Evolutionary conservation across 2,888 invertebrate genomes (phyloP), one percentile per base, ranked within the genome.

Genomic region (Perizoma affinitatum): DNA sequence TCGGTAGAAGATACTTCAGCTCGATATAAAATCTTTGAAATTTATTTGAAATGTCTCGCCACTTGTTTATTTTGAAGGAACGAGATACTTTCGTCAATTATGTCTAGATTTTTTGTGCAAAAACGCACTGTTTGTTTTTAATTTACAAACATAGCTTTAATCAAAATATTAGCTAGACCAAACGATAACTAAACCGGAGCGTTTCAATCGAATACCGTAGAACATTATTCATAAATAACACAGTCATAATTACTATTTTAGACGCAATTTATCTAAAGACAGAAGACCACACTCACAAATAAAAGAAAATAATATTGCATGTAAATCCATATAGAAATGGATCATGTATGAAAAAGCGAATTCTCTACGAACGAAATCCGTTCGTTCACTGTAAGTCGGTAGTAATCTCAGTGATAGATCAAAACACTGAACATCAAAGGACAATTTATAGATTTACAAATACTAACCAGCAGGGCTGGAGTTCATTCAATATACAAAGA

Each of bases 401-500:
- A 69, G 72, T 71, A 76, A 80, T 86, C 79, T 80, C 71, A 75
- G 71, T 76, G 74, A 83, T 73, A 69, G 67, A 80, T 74, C 67
- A 73, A 70, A 73, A 75, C 65, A 72, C 66, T 72, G 62, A 73
- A 76, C 76, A 78, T 84, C 84, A 87, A 86, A 87, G 78, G 70
- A 66, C 71, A 73, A 66, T 70, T 72, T 71, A 71, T 69, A 74
- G 71, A 77, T 81, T 80, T 80, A 68, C 63, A 66, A 82, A 80
- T 80, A 80, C 70, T 62, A 74, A 71, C 74, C 69, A 73, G 78
- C 78, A 76, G 76, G 69, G 78, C 74, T 68, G 72, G 73, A 71
- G 72, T 84, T 82, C 79, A 83, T 86, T 83, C 78, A 82, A 71
- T 71, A 71, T 75, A 82, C 81, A 86, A 88, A 86, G 83, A 82